Evolutionary conservation across 2,797 vertebrate genomes (phyloP).

Genomic region (Peromyscus aztecus): DNA sequence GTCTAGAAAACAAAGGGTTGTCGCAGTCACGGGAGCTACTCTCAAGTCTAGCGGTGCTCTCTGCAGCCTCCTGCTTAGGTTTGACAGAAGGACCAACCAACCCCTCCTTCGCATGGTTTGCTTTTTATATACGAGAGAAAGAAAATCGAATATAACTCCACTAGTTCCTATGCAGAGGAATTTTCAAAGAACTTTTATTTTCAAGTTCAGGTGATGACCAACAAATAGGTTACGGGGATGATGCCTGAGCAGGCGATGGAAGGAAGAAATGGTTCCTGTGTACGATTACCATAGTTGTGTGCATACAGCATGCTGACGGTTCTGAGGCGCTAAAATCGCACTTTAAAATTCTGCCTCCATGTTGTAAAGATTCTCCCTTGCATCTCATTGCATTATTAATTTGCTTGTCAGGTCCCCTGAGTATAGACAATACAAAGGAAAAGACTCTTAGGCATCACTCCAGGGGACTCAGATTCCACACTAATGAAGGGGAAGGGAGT

Average conservation of each 20-base stretch:
- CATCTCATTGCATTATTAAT: conserved; percentile 53
- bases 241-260: neutral
- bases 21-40: neutral
- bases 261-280: neutral
- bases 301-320: neutral
- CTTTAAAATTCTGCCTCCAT: neutral
- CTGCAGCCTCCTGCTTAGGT: neutral
- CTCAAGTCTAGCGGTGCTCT: neutral
- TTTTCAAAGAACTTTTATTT: conserved; percentile 33
- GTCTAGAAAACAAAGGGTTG: neutral
- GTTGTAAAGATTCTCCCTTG: conserved; percentile 24
- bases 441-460: neutral
- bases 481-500: conserved; percentile 37
- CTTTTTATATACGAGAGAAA: conserved; percentile 10
- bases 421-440: conserved; percentile 43
- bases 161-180: neutral
- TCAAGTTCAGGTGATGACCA: conserved; percentile 16
- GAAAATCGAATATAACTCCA: neutral
- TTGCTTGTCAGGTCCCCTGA: conserved; percentile 32
- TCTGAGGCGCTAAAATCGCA: neutral
- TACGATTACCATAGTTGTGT: neutral
- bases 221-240: neutral
- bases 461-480: conserved; percentile 57
- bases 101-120: neutral
- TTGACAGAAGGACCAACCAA: neutral